Evolutionary conservation across 2,113 vertebrate species (phyloP).

Genomic region (Neodontobutis hainanensis): DNA sequence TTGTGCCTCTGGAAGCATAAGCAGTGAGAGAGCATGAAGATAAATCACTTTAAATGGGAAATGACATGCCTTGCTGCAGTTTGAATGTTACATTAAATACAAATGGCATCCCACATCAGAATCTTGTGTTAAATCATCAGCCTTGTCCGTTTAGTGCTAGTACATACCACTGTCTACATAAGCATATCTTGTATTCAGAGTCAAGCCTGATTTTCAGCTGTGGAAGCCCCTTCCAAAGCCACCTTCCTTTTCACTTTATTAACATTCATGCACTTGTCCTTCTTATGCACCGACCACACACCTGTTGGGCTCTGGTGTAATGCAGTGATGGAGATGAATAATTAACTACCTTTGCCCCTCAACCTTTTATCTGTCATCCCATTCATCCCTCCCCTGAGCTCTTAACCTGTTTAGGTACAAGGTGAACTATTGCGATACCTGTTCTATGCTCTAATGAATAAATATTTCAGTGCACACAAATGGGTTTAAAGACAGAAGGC

Average conservation of each 20-base stretch:
- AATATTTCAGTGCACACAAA: constrained; percentile 53
- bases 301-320: constrained; percentile 48
- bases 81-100: constrained; percentile 23
- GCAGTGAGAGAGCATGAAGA: constrained; percentile 4
- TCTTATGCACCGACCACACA: constrained; percentile 20
- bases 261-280: constrained; percentile 9
- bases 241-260: background rate
- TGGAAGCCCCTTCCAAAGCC: background rate
- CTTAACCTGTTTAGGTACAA: constrained; percentile 28
- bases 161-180: background rate
- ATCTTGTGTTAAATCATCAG: background rate
- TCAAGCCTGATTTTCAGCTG: background rate
- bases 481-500: background rate
- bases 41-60: constrained; percentile 24
- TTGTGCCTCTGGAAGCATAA: constrained; percentile 12
- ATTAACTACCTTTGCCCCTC: constrained; percentile 40
- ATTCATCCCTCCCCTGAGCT: constrained; percentile 43
- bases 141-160: background rate
- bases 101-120: constrained; percentile 2
- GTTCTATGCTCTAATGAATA: constrained; percentile 47
- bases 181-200: background rate
- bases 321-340: constrained; percentile 56
- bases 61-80: constrained; percentile 9
- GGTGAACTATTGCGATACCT: constrained; percentile 35
- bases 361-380: constrained; percentile 33